Evolutionary conservation across 2,113 vertebrate species (phyloP).

Genomic region (Cairina moschata): DNA sequence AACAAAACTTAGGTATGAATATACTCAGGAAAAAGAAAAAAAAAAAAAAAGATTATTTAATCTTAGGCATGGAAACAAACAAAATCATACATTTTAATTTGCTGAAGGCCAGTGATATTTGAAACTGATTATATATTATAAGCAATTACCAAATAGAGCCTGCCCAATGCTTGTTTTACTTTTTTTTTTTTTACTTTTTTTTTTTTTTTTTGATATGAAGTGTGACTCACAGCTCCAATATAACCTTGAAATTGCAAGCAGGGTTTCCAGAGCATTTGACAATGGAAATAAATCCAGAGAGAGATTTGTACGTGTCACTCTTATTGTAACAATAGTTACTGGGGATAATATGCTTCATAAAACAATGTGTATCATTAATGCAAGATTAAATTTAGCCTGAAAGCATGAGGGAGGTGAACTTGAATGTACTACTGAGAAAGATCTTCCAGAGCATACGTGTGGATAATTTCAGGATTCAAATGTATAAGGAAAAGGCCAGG

Average conservation of each 20-base stretch:
- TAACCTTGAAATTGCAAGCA: slow-evolving; percentile 27
- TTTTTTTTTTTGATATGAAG: slow-evolving; percentile 30
- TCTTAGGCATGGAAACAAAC: slow-evolving; percentile 30
- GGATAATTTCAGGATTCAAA: neutral
- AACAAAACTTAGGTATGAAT: neutral
- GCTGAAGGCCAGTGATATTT: slow-evolving; percentile 12
- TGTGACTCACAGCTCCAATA: slow-evolving; percentile 9
- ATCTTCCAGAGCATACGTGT: neutral
- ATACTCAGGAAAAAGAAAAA: neutral
- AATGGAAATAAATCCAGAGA: neutral
- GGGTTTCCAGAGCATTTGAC: neutral
- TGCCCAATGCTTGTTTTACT: slow-evolving; percentile 26
- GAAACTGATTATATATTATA: slow-evolving; percentile 46
- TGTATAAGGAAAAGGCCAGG: neutral
- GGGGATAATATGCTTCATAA: neutral
- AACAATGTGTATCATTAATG: neutral
- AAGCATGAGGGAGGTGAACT: neutral
- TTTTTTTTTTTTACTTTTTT: slow-evolving; percentile 56
- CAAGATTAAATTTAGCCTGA: slow-evolving; percentile 16
- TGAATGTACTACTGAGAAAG: neutral
- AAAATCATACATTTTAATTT: slow-evolving; percentile 31
- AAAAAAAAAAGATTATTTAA: neutral
- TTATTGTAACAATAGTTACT: neutral
- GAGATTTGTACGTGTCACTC: neutral
- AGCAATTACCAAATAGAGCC: slow-evolving; percentile 13